A percentile compares a stretch with the other conserved stretches of the same genome.
These are phyloP conservation scores for Leguminivora glycinivorella DNA, from an alignment of 1,140 invertebrate genomes.

Conservation along the genomic window DNA sequence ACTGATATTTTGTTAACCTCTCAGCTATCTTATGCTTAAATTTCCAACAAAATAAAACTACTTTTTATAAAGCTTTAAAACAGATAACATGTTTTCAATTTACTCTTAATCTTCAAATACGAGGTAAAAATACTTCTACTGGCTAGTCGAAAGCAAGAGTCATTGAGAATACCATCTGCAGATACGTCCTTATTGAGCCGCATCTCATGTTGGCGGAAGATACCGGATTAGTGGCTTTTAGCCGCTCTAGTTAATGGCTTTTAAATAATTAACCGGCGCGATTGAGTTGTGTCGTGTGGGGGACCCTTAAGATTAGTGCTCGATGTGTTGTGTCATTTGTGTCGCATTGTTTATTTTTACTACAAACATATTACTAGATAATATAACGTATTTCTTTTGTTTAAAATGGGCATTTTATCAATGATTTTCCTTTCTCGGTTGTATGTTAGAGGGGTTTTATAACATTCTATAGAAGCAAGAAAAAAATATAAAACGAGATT, in stretches of 20 bases:
- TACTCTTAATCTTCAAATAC: no score
- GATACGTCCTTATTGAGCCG: neutral
- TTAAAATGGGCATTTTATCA: no score
- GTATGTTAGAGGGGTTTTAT: no score
- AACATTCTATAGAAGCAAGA: no score
- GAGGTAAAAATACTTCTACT: neutral
- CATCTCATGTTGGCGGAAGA: constrained; percentile 55
- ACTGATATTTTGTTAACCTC: no score
- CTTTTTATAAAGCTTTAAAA: no score
- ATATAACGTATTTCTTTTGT: no score
- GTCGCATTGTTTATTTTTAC: constrained; percentile 4
- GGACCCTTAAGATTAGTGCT: neutral
- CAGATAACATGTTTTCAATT: no score
- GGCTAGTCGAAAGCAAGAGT: neutral
- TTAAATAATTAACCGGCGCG: constrained; percentile 51
- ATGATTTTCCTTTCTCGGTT: no score
- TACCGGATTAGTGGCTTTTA: constrained; percentile 66
- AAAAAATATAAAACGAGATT: no score
- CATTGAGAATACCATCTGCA: neutral
- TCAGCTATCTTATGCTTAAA: no score
- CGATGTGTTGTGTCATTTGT: neutral
- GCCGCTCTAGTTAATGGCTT: constrained; percentile 53
- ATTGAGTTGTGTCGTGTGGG: constrained; percentile 39
- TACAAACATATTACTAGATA: neutral
- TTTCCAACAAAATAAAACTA: no score